Conservation (phyloP, 2,888 invertebrate species). For the Parthenolecanium corni region DNA sequence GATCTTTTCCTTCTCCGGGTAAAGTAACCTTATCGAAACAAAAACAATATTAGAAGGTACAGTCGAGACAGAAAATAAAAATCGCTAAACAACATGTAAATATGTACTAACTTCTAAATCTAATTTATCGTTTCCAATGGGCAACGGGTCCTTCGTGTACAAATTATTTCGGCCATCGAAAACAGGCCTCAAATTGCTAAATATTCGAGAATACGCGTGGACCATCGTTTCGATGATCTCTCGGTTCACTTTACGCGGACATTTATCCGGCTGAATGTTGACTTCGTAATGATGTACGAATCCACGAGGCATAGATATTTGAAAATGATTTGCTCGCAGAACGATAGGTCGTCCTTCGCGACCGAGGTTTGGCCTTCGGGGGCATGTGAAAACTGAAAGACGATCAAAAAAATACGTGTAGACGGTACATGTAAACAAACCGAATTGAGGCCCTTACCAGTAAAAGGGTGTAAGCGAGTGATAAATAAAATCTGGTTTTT, state of each 20-base stretch:
- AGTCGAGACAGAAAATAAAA: neutral
- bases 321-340: conserved; percentile 97
- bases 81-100: neutral
- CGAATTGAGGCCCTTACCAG: too few relatives aligned
- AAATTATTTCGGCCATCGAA: conserved; percentile 98
- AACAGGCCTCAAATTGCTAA: conserved; percentile 91
- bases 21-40: conserved; percentile 62
- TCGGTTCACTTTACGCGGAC: conserved; percentile 92
- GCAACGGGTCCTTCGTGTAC: conserved; percentile 93
- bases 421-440: neutral
- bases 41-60: neutral
- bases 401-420: conserved; percentile 15
- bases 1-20: conserved; percentile 96
- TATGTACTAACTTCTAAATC: conserved; percentile 55
- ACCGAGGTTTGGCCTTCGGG: conserved; percentile 90
- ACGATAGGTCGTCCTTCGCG: conserved; percentile 92
- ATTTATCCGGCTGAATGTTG: conserved; percentile 97
- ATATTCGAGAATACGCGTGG: conserved; percentile 90
- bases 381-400: conserved; percentile 77
- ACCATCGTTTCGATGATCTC: conserved; percentile 99
- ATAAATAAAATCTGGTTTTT: too few relatives aligned
- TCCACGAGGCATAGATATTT: conserved; percentile 96
- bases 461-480: too few relatives aligned
- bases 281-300: conserved; percentile 99
- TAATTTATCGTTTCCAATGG: conserved; percentile 91